Base-by-base conservation (phyloP, 1,140 invertebrate genomes). In the Neodiprion pinetum region DNA sequence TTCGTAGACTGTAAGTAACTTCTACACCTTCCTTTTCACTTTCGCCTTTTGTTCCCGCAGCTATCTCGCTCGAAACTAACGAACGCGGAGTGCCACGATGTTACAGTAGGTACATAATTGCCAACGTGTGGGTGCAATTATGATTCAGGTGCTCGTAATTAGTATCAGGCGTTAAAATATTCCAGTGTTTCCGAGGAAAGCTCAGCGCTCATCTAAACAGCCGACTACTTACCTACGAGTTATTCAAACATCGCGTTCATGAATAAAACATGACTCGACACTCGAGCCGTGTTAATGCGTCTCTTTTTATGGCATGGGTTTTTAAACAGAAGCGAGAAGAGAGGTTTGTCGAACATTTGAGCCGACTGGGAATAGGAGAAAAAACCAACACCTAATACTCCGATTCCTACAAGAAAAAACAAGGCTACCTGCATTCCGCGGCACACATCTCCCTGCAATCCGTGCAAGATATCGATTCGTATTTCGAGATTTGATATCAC, bases 141-240 rank as follows among this genome's bases (percentile, higher is more conserved):
- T 61, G 77, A 81, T 82, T 80, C 75, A 5, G 73, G 67, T 48
- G 53, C 76, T 76, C 70, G 70, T 81, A 84, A 87, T 86, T 86
- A 84, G 79, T 71, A 74, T 17, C 75, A 81, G 80, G 83, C 78
- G 85, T 81, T 84, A 85, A 86, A 82, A 83, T 86, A 85, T 86
- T 86, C 83, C 78, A 79, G 75, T 76, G 77, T 81, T 80, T 75
- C 48, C 72, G 75, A 80, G 82, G 81, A 86, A 86, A 83, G 83
- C 75, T 77, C 17, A 9, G 17, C 61, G 61, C 12, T 5, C 67
- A 21, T 69, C 21, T 69, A 23, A 69, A 69, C 21, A 65, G 28
- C 61, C 12, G 61, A 1, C 61, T 14, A 65, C 17, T 7, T 21
- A 17, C 61, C 61, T 65, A 23, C 40, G 23, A 23, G 40, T 23